Evolutionary conservation across 2,113 vertebrate genomes (phyloP).

Genomic region (Chaetodon auriga): DNA sequence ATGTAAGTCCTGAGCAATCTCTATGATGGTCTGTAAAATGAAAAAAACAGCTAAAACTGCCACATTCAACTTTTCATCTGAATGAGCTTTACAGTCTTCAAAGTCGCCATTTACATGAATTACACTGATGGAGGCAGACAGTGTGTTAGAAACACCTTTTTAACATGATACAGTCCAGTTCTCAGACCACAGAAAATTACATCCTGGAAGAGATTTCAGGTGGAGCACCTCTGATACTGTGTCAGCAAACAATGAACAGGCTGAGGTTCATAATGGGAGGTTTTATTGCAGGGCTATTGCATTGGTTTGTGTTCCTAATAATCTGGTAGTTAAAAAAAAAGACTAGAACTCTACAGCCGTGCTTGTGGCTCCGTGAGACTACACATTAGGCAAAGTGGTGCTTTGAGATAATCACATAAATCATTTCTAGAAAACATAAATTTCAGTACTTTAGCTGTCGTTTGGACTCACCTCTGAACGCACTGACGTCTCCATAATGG

Average conservation of each 20-base stretch:
- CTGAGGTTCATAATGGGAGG: not conserved
- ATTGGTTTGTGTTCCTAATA: not conserved
- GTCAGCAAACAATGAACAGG: not conserved
- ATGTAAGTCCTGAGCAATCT: constrained; percentile 94
- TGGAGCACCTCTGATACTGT: not conserved
- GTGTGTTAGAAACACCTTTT: not conserved
- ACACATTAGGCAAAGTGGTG: not conserved
- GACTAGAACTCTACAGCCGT: not conserved
- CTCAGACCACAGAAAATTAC: not conserved
- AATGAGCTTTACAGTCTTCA: not conserved
- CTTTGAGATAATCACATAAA: not conserved
- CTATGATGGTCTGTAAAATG: constrained; percentile 91
- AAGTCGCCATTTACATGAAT: not conserved
- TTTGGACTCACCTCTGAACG: constrained; percentile 89
- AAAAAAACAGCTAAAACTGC: not conserved
- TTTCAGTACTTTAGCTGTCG: not conserved
- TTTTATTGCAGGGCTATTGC: no score
- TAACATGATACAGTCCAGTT: not conserved
- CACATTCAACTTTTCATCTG: not conserved
- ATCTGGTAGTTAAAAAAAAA: not conserved
- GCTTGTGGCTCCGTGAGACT: not conserved
- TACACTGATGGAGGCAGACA: not conserved
- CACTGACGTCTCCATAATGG: constrained; percentile 93
- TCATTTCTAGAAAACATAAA: not conserved
- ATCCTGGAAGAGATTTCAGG: not conserved